Base-by-base conservation (phyloP, 2,797 vertebrate species). In the Peromyscus eremicus region DNA sequence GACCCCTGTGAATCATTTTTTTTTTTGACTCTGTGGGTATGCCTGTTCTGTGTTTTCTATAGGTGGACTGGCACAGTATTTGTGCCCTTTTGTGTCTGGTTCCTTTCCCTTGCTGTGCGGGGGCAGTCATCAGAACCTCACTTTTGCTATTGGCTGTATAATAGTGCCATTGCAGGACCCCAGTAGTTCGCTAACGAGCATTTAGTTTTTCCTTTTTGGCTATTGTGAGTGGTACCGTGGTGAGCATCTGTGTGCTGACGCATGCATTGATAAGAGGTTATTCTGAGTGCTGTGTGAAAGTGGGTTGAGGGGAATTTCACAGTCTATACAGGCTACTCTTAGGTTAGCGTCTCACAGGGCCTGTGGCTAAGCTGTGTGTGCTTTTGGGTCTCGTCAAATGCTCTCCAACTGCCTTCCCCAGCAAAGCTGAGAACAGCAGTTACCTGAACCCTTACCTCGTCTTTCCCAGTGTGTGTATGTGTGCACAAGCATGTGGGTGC, bases 241-340 rank as follows among this genome's bases (percentile, higher is more conserved):
- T 1, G 29, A n/a, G 6, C 29, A 2, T n/a, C 43, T 14, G 49
- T 77, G 68, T 52, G 75, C 75, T 80, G 75, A 37, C 40, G 32
- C 75, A 12, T 13, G 14, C 16, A 13, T 40, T 37, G 46, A 77
- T 57, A 6, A 37, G 23, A 12, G 19, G 34, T 60, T 0, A 2
- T 23, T 1, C 23, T 6, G 27, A 68, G 34, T n/a, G n/a, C 32
- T 16, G 13, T 5, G n/a, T 25, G 57, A 19, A 52, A 43, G 77
- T 21, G 40, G 76, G 27, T 1, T 0, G 9, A 40, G 6, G 87
- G 34, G 37, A 14, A 46, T 29, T 7, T 34, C 6, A 10, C 6
- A 3, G 6, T 49, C 62, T 23, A 19, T 2, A 34, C 2, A 17
- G 0, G 21, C 57, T 1, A 5, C 71, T 6, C 32, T 70, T 21